phyloP scores from a whole-genome alignment of 1,140 invertebrate species.

The Whitmania pigra region DNA sequence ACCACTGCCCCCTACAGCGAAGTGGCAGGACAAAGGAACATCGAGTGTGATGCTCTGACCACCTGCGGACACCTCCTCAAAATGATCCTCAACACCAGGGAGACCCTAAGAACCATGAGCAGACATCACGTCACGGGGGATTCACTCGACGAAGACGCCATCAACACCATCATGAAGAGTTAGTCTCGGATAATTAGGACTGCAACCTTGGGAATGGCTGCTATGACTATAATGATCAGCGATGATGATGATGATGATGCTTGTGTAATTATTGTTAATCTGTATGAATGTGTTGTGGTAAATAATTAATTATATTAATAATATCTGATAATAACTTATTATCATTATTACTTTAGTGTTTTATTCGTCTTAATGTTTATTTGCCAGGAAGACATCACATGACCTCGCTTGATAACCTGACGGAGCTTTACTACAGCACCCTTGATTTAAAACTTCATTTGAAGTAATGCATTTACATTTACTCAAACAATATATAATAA shows the following conservation, averaged over 20 bases:
- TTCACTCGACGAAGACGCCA: constrained; percentile 52
- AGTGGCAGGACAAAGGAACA: constrained; percentile 64
- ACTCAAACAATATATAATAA: no score
- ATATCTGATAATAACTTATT: no score
- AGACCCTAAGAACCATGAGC: constrained; percentile 54
- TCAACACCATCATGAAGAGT: constrained; percentile 51
- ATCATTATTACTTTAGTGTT: no score
- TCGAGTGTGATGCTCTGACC: constrained; percentile 79
- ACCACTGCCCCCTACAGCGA: constrained; percentile 66
- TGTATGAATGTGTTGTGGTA: no score
- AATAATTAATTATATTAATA: no score
- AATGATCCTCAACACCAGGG: constrained; percentile 63
- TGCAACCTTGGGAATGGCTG: neutral
- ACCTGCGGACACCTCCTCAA: constrained; percentile 66
- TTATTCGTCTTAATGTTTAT: no score
- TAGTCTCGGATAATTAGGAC: neutral
- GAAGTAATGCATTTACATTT: constrained; percentile 42
- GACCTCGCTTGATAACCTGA: constrained; percentile 60
- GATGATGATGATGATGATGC: no score
- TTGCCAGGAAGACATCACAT: constrained; percentile 54
- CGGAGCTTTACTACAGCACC: constrained; percentile 63
- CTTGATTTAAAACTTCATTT: constrained; percentile 73
- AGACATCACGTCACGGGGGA: constrained; percentile 61
- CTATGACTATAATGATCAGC: neutral
- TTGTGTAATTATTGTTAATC: neutral